These are phyloP conservation scores for Sus cebifrons DNA, from an alignment of 2,797 vertebrate genomes.

Conservation along the genomic window DNA sequence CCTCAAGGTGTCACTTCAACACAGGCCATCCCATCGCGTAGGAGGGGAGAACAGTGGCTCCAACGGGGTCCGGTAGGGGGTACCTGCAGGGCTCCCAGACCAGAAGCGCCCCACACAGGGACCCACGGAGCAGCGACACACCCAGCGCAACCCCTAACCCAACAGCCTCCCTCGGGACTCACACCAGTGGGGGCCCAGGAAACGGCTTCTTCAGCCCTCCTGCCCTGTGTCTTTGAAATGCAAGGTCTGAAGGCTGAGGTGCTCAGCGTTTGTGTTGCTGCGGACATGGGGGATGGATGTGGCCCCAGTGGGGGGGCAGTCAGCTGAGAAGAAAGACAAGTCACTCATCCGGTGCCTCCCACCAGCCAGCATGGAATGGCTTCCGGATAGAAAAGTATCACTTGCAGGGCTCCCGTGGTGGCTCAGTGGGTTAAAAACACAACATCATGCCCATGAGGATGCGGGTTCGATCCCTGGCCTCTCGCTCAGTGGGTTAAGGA, in stretches of 20 bases:
- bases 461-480: no score
- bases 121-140: no score
- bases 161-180: accelerated
- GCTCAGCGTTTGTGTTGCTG: no score
- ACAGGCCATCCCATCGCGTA: accelerated
- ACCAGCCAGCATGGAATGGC: no score
- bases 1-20: accelerated
- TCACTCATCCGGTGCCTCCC: background rate
- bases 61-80: background rate
- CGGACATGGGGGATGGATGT: accelerated
- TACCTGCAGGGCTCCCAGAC: background rate
- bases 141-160: background rate
- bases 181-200: no score
- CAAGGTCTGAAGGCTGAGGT: no score
- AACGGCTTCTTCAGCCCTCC: background rate
- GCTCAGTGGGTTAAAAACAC: no score
- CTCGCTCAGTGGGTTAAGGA: no score
- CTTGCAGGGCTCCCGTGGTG: no score
- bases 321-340: background rate
- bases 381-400: no score
- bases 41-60: background rate
- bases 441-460: no score
- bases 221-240: background rate
- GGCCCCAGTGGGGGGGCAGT: background rate
- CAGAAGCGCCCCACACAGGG: background rate